Evolutionary conservation across 2,797 vertebrate genomes (phyloP).

Genomic region (Pelodytes ibericus): DNA sequence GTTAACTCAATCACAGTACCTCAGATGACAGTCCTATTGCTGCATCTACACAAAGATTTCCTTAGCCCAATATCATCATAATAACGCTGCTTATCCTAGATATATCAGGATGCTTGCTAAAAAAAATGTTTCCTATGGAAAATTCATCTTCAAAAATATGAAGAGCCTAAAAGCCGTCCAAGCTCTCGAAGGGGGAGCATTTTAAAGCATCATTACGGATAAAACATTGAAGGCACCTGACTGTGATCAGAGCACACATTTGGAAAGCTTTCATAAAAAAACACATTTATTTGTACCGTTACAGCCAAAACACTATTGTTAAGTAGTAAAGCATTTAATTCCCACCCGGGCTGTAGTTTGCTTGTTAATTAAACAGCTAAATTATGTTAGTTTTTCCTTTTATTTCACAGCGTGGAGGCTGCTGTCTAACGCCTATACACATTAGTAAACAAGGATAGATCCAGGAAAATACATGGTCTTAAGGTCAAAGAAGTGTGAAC

Average conservation of each 20-base stretch:
- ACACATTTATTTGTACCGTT: background rate
- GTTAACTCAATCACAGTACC: too few relatives aligned
- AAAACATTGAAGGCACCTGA: background rate
- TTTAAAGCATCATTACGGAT: background rate
- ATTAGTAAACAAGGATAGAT: background rate
- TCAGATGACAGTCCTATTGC: too few relatives aligned
- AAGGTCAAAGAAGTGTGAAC: background rate
- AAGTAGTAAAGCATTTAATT: background rate
- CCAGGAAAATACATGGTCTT: background rate
- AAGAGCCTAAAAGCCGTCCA: background rate
- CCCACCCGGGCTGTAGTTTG: background rate
- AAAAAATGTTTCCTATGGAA: too few relatives aligned
- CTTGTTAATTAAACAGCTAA: conserved; percentile 11
- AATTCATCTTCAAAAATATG: too few relatives aligned
- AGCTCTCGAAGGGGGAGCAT: background rate
- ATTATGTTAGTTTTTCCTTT: background rate
- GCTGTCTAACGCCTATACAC: background rate
- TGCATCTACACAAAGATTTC: too few relatives aligned
- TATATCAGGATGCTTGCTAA: too few relatives aligned
- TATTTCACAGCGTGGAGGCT: background rate
- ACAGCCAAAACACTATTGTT: background rate
- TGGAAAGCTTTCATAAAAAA: background rate
- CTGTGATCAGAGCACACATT: background rate
- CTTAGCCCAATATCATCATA: too few relatives aligned
- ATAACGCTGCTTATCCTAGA: too few relatives aligned